Base-by-base conservation (phyloP, 37 sponge, comb jelly and placozoan genomes). In the Beroe ovata region DNA sequence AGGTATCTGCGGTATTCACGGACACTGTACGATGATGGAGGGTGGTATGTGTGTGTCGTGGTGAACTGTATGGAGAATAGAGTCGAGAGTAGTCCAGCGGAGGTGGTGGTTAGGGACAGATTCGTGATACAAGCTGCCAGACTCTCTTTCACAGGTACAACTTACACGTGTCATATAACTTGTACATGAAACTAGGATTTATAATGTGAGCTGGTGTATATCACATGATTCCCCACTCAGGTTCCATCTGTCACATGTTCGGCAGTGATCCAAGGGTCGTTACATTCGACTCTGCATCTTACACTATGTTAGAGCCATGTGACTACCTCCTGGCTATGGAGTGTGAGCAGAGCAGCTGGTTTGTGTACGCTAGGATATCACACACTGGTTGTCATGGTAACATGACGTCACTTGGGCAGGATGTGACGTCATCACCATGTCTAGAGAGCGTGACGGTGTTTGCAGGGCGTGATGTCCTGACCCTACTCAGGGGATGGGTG, bases 291-390 rank as follows among this genome's bases (percentile, higher is more conserved):
- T 14, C 18, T 0, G 19, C 35, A 34, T 66, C 69, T 37, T 66
- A 66, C 69, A 22, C 84, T 54, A 0, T 77, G 25, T 23, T 54
- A 6, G 22, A 30, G 6, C 28, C 84, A 1, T 77, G 84, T 42
- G 84, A 77, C 28, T 77, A 77, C 84, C 23, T 77, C 2, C 47
- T 77, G 4, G n/a, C 84, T 29, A 77, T 77, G 84, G 84, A 77
- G 22, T 77, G 84, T 77, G 54, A 1, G 36, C 3, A 1, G 23
- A 54, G 36, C 16, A 42, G 54, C 23, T 77, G 84, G 84, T 23
- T 77, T 33, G 33, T 77, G 23, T 77, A 77, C 54, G 47, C 54
- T 4, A 33, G 47, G 41, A 42, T 36, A 40, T 19, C 54, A n/a
- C 84, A 1, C 0, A 19, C 26, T 20, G 42, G 84, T 62, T 62